Base-by-base conservation (phyloP, 2,113 vertebrate genomes). In the Elephas maximus region DNA sequence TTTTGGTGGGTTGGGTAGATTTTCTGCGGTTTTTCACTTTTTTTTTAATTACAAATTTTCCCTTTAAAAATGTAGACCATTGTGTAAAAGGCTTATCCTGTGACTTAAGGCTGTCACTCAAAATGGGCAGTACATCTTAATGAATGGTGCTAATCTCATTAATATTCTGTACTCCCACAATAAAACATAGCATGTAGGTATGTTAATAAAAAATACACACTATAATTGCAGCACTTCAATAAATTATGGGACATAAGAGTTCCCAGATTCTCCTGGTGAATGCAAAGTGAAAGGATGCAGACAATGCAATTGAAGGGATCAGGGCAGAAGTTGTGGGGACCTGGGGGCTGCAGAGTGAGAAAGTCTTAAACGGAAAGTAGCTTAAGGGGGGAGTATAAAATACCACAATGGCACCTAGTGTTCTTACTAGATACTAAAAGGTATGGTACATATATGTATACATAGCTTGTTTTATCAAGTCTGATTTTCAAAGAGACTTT, bases 161-260 rank as follows among this genome's bases (percentile, higher is more conserved):
- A 95, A 51, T 93, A 60, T 86, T 90, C 44, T 94, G 33, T 71
- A 69, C 60, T 24, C 37, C 51, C 41, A 67, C 1, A 67, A 62
- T 96, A 92, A 93, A 93, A 28, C 77, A 88, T 3, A 92, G 33
- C 33, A 51, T 81, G 48, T 48, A 87, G 51, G 71, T 95, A 88
- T 84, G 28, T 28, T 92, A 95, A 96, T 84, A 90, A 95, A 82
- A 93, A 71, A 83, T 41, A 87, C 6, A 90, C n/a, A 51, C 53
- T 92, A 45, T 69, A 94, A 87, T 81, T 80, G 63, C 1, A 92
- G 76, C 41, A 33, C 41, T 92, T 90, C 24, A 92, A 85, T 73
- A 88, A 83, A 95, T 0, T 90, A 21, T 77, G 51, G 48, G n/a
- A 85, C 60, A 57, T 63, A 91, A 67, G 60, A 45, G 44, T 17